phyloP scores from a whole-genome alignment of 2,797 vertebrate genomes.

The Bucorvus abyssinicus region DNA sequence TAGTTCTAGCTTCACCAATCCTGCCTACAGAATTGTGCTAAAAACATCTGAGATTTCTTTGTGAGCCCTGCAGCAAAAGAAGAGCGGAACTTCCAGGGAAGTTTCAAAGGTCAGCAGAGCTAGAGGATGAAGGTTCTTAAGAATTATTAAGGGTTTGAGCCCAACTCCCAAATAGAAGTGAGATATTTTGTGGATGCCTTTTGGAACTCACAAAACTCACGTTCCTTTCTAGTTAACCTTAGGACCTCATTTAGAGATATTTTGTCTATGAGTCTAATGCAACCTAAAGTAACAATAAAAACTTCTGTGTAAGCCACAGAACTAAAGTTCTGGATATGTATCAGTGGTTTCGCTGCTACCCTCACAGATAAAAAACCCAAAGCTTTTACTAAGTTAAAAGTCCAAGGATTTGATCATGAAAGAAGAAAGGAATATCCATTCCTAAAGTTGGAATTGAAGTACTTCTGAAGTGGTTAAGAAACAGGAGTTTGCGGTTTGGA shows the following conservation, averaged over 20 bases:
- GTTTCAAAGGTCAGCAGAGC: not conserved
- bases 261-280: not conserved
- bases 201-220: not conserved
- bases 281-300: not conserved
- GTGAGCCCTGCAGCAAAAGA: not conserved
- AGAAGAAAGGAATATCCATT: not conserved
- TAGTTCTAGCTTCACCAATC: not conserved
- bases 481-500: not conserved
- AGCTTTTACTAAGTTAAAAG: not conserved
- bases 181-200: not conserved
- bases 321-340: not conserved
- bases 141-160: not conserved
- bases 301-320: not conserved
- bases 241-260: not conserved
- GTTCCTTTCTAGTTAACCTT: not conserved
- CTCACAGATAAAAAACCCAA: not conserved
- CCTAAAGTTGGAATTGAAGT: not conserved
- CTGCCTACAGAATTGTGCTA: not conserved
- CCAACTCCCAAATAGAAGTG: not conserved
- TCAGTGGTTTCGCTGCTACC: not conserved
- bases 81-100: not conserved
- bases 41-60: not conserved
- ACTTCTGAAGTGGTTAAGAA: not conserved
- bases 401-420: not conserved
- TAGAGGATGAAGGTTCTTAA: not conserved